These are phyloP conservation scores for Ascidia mentula DNA, from an alignment of 23 tunicate genomes.

Conservation along the genomic window DNA sequence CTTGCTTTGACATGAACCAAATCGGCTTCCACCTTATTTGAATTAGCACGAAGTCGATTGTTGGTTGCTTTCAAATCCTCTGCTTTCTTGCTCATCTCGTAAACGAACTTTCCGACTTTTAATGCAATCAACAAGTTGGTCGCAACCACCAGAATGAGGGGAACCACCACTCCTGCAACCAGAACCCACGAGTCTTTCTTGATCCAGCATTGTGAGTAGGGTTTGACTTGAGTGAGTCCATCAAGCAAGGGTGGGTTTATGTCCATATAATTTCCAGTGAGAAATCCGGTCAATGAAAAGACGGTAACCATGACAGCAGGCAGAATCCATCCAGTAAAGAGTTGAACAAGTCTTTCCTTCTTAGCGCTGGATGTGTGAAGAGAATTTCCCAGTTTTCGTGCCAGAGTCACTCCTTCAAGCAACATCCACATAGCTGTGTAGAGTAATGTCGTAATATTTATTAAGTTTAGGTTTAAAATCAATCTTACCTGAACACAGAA, in stretches of 20 bases:
- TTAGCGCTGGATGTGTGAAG: not conserved
- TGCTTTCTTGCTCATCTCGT: constrained; percentile 5
- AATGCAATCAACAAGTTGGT: constrained; percentile 22
- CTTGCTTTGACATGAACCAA: constrained; percentile 10
- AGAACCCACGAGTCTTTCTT: constrained; percentile 6
- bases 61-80: not conserved
- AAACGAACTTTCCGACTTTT: constrained; percentile 25
- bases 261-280: constrained; percentile 31
- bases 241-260: not conserved
- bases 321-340: constrained; percentile 4
- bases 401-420: constrained; percentile 25
- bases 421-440: constrained; percentile 26
- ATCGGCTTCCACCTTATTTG: not conserved
- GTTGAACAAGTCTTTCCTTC: not conserved
- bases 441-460: too few relatives aligned
- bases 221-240: not conserved
- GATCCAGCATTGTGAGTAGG: constrained; percentile 6
- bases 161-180: constrained; percentile 17
- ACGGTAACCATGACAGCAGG: constrained; percentile 20
- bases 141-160: constrained; percentile 7
- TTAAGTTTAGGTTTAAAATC: too few relatives aligned
- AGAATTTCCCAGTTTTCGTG: not conserved
- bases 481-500: not conserved
- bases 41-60: not conserved
- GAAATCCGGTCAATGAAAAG: constrained; percentile 12